These are phyloP conservation scores for Gymnopithys bicolor DNA, from an alignment of 2,797 vertebrate genomes.

Conservation along the genomic window DNA sequence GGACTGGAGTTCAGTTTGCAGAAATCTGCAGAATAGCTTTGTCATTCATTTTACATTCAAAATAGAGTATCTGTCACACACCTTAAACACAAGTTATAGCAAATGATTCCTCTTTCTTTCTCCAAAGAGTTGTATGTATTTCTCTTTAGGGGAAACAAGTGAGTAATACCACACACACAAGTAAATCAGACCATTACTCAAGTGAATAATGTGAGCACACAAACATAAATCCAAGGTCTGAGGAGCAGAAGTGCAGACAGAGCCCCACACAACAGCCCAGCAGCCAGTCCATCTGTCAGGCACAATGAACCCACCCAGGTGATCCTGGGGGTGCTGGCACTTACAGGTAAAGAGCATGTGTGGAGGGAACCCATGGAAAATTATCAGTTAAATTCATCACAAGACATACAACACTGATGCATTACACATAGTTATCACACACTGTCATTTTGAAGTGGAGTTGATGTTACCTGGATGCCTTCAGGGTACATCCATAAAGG, in stretches of 20 bases:
- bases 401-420: not conserved
- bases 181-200: not conserved
- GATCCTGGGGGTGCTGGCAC: not conserved
- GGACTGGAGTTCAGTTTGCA: not conserved
- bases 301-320: not conserved
- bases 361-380: not conserved
- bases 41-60: not conserved
- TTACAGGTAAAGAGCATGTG: not conserved
- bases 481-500: not conserved
- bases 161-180: not conserved
- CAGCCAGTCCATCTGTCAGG: not conserved
- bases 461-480: not conserved
- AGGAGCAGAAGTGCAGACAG: not conserved
- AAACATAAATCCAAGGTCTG: not conserved
- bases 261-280: not conserved
- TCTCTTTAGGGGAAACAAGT: not conserved
- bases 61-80: not conserved
- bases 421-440: rapidly evolving
- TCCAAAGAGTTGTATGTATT: not conserved
- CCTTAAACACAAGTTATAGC: not conserved
- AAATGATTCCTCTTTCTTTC: not conserved
- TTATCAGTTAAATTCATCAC: not conserved
- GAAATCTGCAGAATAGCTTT: slow-evolving; percentile 26
- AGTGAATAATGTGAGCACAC: not conserved
- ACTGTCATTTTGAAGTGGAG: not conserved